Evolutionary conservation across 2,797 vertebrate genomes (phyloP), one percentile per base, ranked within the genome.

Genomic region (Hoplostethus atlanticus): DNA sequence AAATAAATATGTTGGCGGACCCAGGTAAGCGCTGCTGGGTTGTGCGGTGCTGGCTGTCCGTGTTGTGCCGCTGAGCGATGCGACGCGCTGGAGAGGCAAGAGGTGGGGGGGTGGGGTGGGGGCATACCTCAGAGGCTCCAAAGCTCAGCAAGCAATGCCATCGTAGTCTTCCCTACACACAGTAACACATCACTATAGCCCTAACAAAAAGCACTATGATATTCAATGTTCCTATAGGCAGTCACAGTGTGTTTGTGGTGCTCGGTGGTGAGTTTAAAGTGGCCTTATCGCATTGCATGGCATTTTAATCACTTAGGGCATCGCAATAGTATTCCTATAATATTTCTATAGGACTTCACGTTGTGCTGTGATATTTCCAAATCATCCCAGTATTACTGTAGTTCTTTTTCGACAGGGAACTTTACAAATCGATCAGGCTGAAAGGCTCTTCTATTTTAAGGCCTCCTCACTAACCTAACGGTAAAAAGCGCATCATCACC

Each of bases 1-100:
- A 51, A 2, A 46, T 8, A 47, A 75, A 73, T 47, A 57, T 74
- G 38, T 84, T 67, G 6, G 71, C 51, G 60, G 71, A 81, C 54
- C 73, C 93, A 93, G 94, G 91, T 93, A 80, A 79, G 82, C 80
- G 76, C 60, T 34, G 76, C 67, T 48, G 68, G 63, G 21, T 80
- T 65, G 78, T 64, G 81, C 72, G 57, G 67, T 67, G 83, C 58
- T 68, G 79, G 63, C 68, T 80, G 77, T 78, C 71, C 80, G 89
- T 69, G 82, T 71, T 77, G 78, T 76, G 65, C 77, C 31, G 78
- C 76, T 79, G 74, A 6, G 58, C 69, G 84, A 92, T 84, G 91
- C 89, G 85, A 88, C 81, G 87, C 88, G 81, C 70, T 58, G 89
- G 79, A 84, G 90, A 81, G 80, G 87, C 80, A 79, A 55, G 25